A percentile compares a stretch with the other conserved stretches of the same genome.
phyloP scores from a whole-genome alignment of 1,140 invertebrate genomes.

The Amyelois transitella region DNA sequence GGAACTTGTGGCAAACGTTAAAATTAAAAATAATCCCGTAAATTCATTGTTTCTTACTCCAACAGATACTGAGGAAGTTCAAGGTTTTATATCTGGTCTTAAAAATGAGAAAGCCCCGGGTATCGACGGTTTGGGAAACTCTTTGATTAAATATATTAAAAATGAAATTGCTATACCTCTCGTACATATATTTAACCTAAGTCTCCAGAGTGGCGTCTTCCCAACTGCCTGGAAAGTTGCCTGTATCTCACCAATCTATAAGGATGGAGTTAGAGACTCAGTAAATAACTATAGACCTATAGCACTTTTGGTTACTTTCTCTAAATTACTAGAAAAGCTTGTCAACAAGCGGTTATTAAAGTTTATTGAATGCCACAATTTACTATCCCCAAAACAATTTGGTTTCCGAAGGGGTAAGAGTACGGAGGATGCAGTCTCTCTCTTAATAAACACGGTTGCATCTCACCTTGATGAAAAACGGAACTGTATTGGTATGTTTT shows the following conservation, averaged over 20 bases:
- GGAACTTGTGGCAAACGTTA: background rate
- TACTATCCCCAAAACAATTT: constrained; percentile 25
- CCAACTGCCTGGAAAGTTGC: constrained; percentile 27
- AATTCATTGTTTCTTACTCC: background rate
- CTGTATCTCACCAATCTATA: constrained; percentile 26
- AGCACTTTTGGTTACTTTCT: constrained; percentile 24
- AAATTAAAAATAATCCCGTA: no score
- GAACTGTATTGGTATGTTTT: constrained; percentile 11
- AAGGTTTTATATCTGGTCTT: background rate
- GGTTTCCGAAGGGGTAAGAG: constrained; percentile 21
- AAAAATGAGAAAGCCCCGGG: background rate
- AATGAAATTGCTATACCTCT: constrained; percentile 11
- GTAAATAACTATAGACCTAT: constrained; percentile 32
- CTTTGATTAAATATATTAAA: constrained; percentile 15
- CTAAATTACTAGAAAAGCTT: constrained; percentile 39
- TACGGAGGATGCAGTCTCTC: constrained; percentile 21
- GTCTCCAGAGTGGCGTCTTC: constrained; percentile 11
- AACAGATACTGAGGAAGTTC: background rate
- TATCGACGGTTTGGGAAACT: background rate
- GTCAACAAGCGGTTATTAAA: constrained; percentile 21
- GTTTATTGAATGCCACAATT: constrained; percentile 18
- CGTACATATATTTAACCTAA: constrained; percentile 14
- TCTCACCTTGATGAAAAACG: constrained; percentile 5
- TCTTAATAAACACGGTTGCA: constrained; percentile 6
- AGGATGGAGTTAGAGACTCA: constrained; percentile 22